These are phyloP conservation scores for Rhabdomys dilectus DNA, from an alignment of 2,113 vertebrate species.

Conservation along the genomic window DNA sequence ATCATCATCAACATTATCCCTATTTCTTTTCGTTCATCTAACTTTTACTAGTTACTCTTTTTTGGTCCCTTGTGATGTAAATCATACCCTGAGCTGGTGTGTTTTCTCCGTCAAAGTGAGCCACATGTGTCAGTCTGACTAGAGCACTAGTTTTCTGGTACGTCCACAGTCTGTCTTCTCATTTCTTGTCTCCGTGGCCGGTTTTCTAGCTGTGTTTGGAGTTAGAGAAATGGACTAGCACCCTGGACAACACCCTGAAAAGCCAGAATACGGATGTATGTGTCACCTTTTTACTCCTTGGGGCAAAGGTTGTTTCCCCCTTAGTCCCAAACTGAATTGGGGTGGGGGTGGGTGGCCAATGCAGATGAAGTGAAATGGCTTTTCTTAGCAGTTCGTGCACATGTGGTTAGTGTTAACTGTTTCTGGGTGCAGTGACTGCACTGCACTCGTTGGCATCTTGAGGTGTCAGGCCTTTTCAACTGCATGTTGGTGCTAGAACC, in stretches of 20 bases:
- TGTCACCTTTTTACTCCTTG: neutral
- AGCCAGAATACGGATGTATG: neutral
- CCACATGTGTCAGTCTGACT: too few relatives aligned
- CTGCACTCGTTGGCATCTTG: neutral
- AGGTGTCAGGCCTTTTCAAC: neutral
- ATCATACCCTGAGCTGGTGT: too few relatives aligned
- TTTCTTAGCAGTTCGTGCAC: neutral
- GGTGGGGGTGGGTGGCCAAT: neutral
- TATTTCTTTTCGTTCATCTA: too few relatives aligned
- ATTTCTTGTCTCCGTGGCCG: too few relatives aligned
- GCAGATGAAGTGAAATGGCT: neutral
- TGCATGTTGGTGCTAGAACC: neutral
- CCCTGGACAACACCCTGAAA: neutral
- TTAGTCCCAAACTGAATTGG: neutral
- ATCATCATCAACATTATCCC: too few relatives aligned
- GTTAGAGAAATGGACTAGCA: neutral
- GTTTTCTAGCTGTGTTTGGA: neutral
- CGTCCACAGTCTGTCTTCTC: too few relatives aligned
- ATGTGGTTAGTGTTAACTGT: neutral
- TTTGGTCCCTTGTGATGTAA: too few relatives aligned
- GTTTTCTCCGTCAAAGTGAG: too few relatives aligned
- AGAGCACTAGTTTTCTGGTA: too few relatives aligned
- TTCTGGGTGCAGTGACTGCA: neutral
- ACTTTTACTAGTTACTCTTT: too few relatives aligned
- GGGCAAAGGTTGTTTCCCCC: neutral